Evolutionary conservation across 2,797 vertebrate genomes (phyloP), one percentile per base, ranked within the genome.

Genomic region (Emys orbicularis): DNA sequence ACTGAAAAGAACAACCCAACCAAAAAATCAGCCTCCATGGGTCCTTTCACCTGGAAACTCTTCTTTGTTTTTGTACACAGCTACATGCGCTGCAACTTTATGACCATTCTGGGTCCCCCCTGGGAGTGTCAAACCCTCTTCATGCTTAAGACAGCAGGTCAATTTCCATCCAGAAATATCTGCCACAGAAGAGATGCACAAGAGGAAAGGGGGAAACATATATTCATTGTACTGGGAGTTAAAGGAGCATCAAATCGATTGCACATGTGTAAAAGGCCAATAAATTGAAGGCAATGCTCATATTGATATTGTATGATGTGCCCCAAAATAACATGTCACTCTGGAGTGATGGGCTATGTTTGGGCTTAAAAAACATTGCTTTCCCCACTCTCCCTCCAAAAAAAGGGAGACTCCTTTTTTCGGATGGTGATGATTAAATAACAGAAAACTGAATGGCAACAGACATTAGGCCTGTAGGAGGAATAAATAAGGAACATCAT

Each of bases 381-480:
- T 54, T 95, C 83, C 37, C 34, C 90, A 29, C 56, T 93, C 74
- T 61, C 93, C 83, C 83, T 50, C 95, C 95, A 9, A 0, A 25
- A 52, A 86, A 90, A 95, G 90, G 83, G 34, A 88, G 53, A 52
- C 3, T 92, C 94, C 61, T 93, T 97, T 96, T 93, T 96, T 95
- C 91, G 87, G 87, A 93, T 94, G 92, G 90, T 94, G 92, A 92
- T 92, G 95, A 95, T 97, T 97, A 97, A 97, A 97, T 96, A 98
- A 96, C 89, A 96, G 89, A 97, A 95, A 0, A 0, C 72, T 81
- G 94, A 96, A 92, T 82, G 90, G 95, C 81, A 96, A 92, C 87
- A 95, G 93, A 96, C 94, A 95, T 96, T 96, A 97, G 87, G 95
- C 84, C 88, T 94, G 92, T 93, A 96, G 93, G 90, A 94, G 90